Base-by-base conservation (phyloP, 2,888 invertebrate species). In the Ophonus ardosiacus region DNA sequence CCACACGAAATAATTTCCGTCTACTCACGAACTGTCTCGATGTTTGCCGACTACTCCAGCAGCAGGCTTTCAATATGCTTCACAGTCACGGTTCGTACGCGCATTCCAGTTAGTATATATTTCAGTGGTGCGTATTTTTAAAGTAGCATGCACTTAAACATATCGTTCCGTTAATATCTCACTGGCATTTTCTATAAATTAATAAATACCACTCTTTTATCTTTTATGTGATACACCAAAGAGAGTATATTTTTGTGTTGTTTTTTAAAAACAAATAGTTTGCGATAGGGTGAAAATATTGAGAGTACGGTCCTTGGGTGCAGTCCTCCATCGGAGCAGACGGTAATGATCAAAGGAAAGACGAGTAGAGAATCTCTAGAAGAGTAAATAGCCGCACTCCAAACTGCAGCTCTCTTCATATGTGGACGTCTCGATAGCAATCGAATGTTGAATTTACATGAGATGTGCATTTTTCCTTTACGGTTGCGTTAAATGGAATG, bases 381-480 rank as follows among this genome's bases (percentile, higher is more conserved):
- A 18, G 43, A 74, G 71, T 43, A 74, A 74, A 74, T 74, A 74
- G 71, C 71, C 40, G 40, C 31, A 15, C 17, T 68, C 10, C 43
- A 51, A 13, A 2, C 43, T 51, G 6, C 43, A 13, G 13, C 10
- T 51, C 40, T 74, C 71, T 43, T 43, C 71, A 43, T 13, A 74
- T 74, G 71, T 74, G 68, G 15, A 17, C 31, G 68, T 15, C 40
- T 68, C 68, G 17, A 40, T 43, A 40, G 71, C 43, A 74, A 74
- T 74, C 43, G 40, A 74, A 74, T 74, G 38, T 6, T 31, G 71
- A 74, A 74, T 74, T 51, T 74, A 43, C 71, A 74, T 74, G 71
- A 68, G 68, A 74, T 74, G 71, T 74, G 71, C 43, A 43, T 74
- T 74, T 74, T 74, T 74, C 71, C 40, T 74, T 74, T 74, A 74